A percentile compares a stretch with the other conserved stretches of the same genome.
Conservation (phyloP, 2,113 vertebrate species). For the Aegithalos caudatus region DNA sequence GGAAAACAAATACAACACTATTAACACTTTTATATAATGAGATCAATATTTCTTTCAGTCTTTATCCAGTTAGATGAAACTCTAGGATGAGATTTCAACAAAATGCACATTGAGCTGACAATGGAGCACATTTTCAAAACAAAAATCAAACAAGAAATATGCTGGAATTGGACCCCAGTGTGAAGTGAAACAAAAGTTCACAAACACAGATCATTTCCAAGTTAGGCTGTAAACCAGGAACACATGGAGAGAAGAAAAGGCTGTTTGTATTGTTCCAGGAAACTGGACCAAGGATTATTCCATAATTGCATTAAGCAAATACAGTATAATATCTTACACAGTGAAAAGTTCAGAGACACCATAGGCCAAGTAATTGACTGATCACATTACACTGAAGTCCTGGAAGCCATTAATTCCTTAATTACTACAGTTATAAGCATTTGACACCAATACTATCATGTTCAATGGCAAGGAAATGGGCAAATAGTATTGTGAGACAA, state of each 20-base stretch:
- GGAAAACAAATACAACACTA: neutral
- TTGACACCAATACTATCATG: neutral
- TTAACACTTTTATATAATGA: neutral
- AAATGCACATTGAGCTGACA: neutral
- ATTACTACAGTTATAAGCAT: neutral
- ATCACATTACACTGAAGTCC: neutral
- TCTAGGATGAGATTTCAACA: neutral
- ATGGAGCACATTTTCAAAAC: neutral
- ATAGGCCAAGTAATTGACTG: neutral
- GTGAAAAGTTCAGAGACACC: neutral
- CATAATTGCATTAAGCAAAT: neutral
- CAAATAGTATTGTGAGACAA: neutral
- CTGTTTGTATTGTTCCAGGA: slow-evolving; percentile 17
- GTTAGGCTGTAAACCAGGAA: slow-evolving; percentile 35
- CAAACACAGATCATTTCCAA: slow-evolving; percentile 1
- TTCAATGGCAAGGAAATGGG: neutral
- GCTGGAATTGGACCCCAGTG: neutral
- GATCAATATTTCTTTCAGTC: neutral
- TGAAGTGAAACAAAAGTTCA: slow-evolving; percentile 5
- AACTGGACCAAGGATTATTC: slow-evolving; percentile 4
- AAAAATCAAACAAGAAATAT: neutral
- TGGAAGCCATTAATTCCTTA: neutral
- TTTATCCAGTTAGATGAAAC: neutral
- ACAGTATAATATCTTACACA: slow-evolving; percentile 1
- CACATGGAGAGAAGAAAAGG: slow-evolving; percentile 41